Percentiles rank a stretch among this genome's conserved stretches.
These are phyloP conservation scores for Ochropleura plecta DNA, from an alignment of 2,888 invertebrate genomes.

Conservation along the genomic window DNA sequence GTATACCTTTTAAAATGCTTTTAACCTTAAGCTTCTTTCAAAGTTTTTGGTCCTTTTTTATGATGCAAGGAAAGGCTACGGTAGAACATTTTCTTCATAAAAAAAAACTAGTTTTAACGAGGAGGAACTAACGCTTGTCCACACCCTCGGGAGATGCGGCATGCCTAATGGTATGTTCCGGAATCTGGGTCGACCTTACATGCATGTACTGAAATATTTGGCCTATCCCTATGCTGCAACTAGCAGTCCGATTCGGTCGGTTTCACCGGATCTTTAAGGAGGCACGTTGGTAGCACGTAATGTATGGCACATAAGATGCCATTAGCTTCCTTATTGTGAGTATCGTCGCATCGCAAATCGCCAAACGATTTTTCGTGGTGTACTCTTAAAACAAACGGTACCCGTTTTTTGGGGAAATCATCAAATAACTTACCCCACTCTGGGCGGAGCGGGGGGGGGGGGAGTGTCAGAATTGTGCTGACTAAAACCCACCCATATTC, in stretches of 20 bases:
- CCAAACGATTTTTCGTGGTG: too few relatives aligned
- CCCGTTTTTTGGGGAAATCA: too few relatives aligned
- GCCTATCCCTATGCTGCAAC: background rate
- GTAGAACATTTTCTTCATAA: background rate
- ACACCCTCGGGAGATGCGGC: background rate
- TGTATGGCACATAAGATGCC: too few relatives aligned
- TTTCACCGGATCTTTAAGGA: too few relatives aligned
- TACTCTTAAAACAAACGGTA: background rate
- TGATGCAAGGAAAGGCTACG: background rate
- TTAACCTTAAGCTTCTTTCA: slow-evolving; percentile 30
- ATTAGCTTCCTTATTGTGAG: background rate
- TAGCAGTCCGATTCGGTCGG: too few relatives aligned
- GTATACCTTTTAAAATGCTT: slow-evolving; percentile 43
- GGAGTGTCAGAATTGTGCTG: too few relatives aligned
- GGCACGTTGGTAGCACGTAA: too few relatives aligned
- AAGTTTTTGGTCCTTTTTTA: slow-evolving; percentile 23
- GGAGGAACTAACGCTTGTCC: background rate
- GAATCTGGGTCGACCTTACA: background rate
- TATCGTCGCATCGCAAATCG: background rate
- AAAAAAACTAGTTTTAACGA: background rate
- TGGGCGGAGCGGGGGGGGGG: too few relatives aligned
- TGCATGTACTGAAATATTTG: background rate
- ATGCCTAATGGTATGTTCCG: background rate
- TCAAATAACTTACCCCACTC: too few relatives aligned
- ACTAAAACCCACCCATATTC: too few relatives aligned